These are phyloP conservation scores for Brachirus orientalis DNA, from an alignment of 2,113 vertebrate species.

Conservation along the genomic window DNA sequence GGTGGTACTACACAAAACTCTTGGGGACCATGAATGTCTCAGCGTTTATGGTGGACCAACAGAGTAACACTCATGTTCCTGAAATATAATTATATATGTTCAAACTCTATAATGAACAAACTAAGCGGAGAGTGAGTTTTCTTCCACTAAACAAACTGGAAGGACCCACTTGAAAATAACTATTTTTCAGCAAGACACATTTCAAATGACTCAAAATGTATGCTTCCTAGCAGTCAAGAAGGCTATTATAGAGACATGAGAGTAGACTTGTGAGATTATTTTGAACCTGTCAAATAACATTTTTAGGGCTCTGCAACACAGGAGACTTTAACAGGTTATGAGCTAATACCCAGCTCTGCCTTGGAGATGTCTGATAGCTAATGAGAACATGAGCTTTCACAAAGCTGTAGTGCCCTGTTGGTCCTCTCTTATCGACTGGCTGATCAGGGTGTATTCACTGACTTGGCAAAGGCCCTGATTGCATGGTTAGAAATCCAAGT, in stretches of 20 bases:
- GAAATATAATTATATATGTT: background rate
- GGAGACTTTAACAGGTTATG: constrained; percentile 24
- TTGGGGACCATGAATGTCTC: background rate
- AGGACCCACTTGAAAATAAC: background rate
- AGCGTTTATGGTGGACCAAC: background rate
- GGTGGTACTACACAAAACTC: no score
- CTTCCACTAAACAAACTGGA: background rate
- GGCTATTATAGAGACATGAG: background rate
- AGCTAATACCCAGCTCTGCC: constrained; percentile 42
- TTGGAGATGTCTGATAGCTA: constrained; percentile 52
- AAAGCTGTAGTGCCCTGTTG: constrained; percentile 35
- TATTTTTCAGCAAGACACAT: background rate
- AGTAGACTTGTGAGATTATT: constrained; percentile 12
- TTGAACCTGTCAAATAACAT: constrained; percentile 30
- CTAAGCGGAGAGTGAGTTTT: background rate
- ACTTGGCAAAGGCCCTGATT: constrained; percentile 74
- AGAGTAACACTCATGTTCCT: background rate
- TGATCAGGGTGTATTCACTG: constrained; percentile 63
- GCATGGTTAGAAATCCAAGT: constrained; percentile 66
- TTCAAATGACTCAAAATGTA: background rate
- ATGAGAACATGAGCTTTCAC: constrained; percentile 29
- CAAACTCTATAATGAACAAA: background rate
- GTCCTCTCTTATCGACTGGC: constrained; percentile 59
- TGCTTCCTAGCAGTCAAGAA: background rate
- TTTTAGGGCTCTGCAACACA: constrained; percentile 16